Evolutionary conservation across 2,888 invertebrate genomes (phyloP).

Genomic region (Microdon myrmicae): DNA sequence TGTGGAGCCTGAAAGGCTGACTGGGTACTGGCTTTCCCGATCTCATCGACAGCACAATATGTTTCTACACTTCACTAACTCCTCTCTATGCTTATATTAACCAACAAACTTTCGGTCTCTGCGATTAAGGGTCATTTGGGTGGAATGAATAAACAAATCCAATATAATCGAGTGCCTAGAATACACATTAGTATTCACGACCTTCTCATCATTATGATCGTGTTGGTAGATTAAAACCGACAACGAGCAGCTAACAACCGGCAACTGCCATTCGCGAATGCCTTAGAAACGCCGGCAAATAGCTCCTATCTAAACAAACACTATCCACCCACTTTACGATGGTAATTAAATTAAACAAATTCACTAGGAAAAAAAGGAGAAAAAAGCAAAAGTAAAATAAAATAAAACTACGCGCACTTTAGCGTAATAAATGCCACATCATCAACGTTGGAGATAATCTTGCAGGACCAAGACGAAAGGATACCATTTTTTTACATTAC

Average conservation of each 20-base stretch:
- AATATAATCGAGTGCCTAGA: conserved; percentile 13
- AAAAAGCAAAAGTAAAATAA: too few relatives aligned
- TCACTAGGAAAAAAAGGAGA: conserved; percentile 37
- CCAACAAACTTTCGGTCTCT: conserved; percentile 11
- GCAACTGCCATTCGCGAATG: too few relatives aligned
- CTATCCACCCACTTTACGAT: conserved; percentile 41
- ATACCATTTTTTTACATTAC: conserved; percentile 27
- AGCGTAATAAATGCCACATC: neutral
- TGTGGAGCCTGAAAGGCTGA: conserved; percentile 32
- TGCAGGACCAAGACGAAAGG: conserved; percentile 14
- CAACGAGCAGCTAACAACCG: too few relatives aligned
- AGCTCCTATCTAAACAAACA: too few relatives aligned
- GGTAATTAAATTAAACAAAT: conserved; percentile 50
- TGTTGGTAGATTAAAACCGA: conserved; percentile 33
- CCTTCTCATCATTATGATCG: conserved; percentile 29
- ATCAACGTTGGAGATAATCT: conserved; percentile 1
- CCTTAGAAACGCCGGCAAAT: conserved; percentile 8
- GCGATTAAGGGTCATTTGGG: conserved; percentile 33
- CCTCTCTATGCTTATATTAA: conserved; percentile 15
- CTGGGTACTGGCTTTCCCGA: conserved; percentile 4
- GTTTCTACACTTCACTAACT: too few relatives aligned
- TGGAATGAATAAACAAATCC: conserved; percentile 43
- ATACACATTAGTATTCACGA: conserved; percentile 41
- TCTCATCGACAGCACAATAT: neutral
- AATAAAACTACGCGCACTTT: too few relatives aligned